A percentile compares a stretch with the other conserved stretches of the same genome.
Conservation (phyloP, 2,888 invertebrate genomes). For the Drosophila recens region DNA sequence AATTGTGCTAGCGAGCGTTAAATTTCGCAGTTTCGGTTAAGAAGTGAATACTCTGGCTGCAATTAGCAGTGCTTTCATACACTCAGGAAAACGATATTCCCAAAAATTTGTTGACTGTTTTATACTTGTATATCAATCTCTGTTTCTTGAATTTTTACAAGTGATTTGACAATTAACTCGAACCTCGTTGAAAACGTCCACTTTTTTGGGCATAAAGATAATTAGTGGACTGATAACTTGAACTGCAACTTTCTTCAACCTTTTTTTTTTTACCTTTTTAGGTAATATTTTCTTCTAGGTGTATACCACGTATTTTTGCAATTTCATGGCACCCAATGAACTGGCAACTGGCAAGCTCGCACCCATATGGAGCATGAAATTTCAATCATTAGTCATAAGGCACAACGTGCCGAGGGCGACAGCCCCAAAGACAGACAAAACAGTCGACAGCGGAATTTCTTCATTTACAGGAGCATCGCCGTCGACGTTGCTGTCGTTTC, state of each 20-base stretch:
- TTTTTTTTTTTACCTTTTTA: no score
- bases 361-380: slow-evolving; percentile 66
- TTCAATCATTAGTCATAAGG: slow-evolving; percentile 78
- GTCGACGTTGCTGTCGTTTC: slow-evolving; percentile 40
- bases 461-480: slow-evolving; percentile 69
- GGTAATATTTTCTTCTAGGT: neutral
- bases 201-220: no score
- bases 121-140: no score
- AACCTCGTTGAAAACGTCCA: no score
- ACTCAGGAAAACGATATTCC: no score
- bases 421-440: slow-evolving; percentile 60
- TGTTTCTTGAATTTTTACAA: no score
- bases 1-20: slow-evolving; percentile 41
- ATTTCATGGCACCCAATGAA: slow-evolving; percentile 70
- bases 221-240: no score
- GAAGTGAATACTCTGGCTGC: slow-evolving; percentile 15
- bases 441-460: slow-evolving; percentile 72
- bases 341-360: slow-evolving; percentile 36
- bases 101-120: no score
- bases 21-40: slow-evolving; percentile 34
- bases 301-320: slow-evolving; percentile 46
- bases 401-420: slow-evolving; percentile 41
- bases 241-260: no score
- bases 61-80: slow-evolving; percentile 30
- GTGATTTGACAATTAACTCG: no score